Conservation (phyloP, 1,140 invertebrate genomes). For the Sitophilus oryzae region DNA sequence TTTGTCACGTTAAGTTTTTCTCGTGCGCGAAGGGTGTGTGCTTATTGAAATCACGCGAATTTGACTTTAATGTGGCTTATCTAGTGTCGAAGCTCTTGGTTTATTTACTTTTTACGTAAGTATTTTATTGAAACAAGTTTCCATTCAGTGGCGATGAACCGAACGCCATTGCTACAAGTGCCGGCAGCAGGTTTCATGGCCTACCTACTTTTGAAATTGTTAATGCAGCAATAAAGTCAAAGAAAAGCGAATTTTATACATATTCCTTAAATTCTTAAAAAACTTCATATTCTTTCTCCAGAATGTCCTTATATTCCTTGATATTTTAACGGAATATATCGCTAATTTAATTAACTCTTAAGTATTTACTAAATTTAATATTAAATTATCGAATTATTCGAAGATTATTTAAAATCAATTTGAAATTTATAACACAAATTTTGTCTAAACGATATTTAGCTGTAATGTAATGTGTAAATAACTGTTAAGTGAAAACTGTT, state of each 20-base stretch:
- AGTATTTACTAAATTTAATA: no score
- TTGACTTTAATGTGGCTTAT: conserved; percentile 26
- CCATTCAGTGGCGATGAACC: conserved; percentile 1
- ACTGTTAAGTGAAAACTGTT: conserved; percentile 4
- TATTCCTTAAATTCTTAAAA: no score
- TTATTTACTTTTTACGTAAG: conserved; percentile 26
- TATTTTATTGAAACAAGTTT: conserved; percentile 6
- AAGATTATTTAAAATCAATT: no score
- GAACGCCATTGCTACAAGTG: conserved; percentile 26
- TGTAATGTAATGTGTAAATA: conserved; percentile 11
- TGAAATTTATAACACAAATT: no score
- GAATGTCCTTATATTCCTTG: no score
- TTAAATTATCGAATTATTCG: no score
- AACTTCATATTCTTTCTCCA: no score
- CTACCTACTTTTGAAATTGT: conserved; percentile 9
- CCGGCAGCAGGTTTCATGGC: conserved; percentile 29
- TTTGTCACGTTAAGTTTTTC: conserved; percentile 29
- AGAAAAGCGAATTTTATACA: no score
- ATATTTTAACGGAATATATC: no score
- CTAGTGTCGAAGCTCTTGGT: conserved; percentile 16
- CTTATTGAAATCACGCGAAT: conserved; percentile 23
- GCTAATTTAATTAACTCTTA: no score
- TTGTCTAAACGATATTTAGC: no score
- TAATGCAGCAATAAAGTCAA: not conserved
- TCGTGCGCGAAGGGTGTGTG: conserved; percentile 34